Evolutionary conservation across 1,140 invertebrate genomes (phyloP).

Genomic region (Vanessa tameamea): DNA sequence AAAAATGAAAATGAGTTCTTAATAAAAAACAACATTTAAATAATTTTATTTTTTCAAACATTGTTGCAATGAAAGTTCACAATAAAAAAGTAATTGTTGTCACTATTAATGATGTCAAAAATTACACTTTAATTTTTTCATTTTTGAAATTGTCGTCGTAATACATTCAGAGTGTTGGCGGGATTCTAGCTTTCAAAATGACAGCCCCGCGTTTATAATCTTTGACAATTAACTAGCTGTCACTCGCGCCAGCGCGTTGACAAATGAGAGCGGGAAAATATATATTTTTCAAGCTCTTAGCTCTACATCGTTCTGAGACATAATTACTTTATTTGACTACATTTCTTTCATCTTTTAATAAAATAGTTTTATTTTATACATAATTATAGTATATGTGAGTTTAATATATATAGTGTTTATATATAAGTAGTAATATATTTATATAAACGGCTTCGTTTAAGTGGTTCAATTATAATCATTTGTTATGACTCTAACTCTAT

Average conservation of each 20-base stretch:
- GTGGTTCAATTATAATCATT: not conserved
- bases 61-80: too few species aligned
- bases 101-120: not conserved
- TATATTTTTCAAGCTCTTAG: conserved; percentile 26
- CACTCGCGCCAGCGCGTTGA: conserved; percentile 24
- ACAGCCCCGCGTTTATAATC: conserved; percentile 24
- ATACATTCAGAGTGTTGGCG: not conserved
- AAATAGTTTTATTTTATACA: not conserved
- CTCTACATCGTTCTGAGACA: conserved; percentile 2
- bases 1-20: too few species aligned
- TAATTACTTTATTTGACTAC: not conserved
- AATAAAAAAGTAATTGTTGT: too few species aligned
- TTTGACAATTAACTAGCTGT: conserved; percentile 31
- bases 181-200: conserved; percentile 14
- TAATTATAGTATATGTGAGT: too few species aligned
- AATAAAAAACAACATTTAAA: too few species aligned
- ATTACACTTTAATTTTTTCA: not conserved
- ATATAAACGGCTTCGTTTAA: not conserved
- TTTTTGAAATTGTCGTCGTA: not conserved
- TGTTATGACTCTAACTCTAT: not conserved
- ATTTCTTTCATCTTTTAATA: conserved; percentile 6
- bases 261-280: conserved; percentile 30
- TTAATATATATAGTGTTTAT: not conserved
- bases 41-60: too few species aligned
- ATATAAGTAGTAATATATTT: not conserved